Conservation (phyloP, 2,113 vertebrate genomes). For the Struthidea cinerea region DNA sequence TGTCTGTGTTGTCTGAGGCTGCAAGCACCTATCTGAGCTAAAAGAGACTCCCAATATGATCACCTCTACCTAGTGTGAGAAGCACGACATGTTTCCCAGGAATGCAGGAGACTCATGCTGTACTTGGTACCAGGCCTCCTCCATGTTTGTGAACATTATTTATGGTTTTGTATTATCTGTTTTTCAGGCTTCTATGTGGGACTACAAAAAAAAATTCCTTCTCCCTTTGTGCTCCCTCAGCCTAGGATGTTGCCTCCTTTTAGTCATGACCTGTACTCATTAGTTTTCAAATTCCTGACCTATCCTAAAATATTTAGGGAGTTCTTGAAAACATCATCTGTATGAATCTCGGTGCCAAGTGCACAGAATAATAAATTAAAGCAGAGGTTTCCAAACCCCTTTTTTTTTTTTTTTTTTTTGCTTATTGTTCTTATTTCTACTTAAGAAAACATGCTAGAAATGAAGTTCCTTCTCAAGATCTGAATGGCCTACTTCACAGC, state of each 20-base stretch:
- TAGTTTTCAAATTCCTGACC: conserved; percentile 18
- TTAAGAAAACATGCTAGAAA: background rate
- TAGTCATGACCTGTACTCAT: background rate
- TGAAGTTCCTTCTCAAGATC: background rate
- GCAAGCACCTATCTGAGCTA: background rate
- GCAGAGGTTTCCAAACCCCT: background rate
- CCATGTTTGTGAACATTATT: background rate
- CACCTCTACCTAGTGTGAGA: background rate
- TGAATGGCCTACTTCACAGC: background rate
- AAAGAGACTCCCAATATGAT: background rate
- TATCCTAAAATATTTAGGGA: conserved; percentile 4
- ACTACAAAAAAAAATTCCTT: background rate
- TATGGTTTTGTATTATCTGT: background rate
- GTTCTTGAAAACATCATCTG: background rate
- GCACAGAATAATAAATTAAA: conserved; percentile 3
- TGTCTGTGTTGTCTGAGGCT: background rate
- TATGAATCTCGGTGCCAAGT: background rate
- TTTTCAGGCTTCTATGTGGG: background rate
- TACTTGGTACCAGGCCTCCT: background rate
- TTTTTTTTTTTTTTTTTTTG: background rate
- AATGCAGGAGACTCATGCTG: background rate
- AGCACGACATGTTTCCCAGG: background rate
- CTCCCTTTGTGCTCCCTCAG: background rate
- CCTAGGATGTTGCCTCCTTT: background rate
- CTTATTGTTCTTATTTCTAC: background rate